A percentile compares a stretch with the other conserved stretches of the same genome.
Evolutionary conservation across 2,888 invertebrate genomes (phyloP).

Genomic region (Meteorus colon): DNA sequence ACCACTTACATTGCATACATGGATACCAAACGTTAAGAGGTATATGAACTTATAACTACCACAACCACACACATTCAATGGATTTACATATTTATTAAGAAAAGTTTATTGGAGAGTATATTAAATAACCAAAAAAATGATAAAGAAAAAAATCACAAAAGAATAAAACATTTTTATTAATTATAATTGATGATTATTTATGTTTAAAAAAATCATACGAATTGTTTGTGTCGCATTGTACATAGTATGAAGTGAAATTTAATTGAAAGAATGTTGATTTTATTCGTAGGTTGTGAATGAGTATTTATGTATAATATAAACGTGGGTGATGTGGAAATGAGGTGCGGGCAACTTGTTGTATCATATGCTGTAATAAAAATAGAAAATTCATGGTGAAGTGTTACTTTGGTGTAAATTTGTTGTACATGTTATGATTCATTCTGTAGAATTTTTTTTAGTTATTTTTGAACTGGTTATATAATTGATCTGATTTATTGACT

Average conservation of each 20-base stretch:
- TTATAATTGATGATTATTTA: no score
- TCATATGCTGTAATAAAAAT: conserved; percentile 6
- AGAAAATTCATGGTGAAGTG: neutral
- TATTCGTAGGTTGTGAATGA: conserved; percentile 26
- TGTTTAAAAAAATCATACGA: neutral
- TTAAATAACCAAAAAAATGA: neutral
- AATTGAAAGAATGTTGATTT: conserved; percentile 27
- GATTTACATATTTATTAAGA: neutral
- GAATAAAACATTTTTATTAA: neutral
- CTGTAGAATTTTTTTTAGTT: no score
- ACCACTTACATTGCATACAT: neutral
- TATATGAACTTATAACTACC: neutral
- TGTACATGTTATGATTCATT: no score
- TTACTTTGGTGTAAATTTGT: no score
- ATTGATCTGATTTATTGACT: no score
- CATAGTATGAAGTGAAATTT: neutral
- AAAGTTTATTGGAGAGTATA: neutral
- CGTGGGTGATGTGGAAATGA: conserved; percentile 28
- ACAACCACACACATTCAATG: neutral
- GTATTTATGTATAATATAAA: neutral
- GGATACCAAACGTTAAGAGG: neutral
- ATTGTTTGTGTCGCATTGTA: neutral
- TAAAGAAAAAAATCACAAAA: neutral
- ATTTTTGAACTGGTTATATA: no score
- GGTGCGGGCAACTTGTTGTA: conserved; percentile 1